A percentile compares a stretch with the other conserved stretches of the same genome.
These are phyloP conservation scores for Rhagoletis zephyria DNA, from an alignment of 1,140 invertebrate genomes.

Conservation along the genomic window DNA sequence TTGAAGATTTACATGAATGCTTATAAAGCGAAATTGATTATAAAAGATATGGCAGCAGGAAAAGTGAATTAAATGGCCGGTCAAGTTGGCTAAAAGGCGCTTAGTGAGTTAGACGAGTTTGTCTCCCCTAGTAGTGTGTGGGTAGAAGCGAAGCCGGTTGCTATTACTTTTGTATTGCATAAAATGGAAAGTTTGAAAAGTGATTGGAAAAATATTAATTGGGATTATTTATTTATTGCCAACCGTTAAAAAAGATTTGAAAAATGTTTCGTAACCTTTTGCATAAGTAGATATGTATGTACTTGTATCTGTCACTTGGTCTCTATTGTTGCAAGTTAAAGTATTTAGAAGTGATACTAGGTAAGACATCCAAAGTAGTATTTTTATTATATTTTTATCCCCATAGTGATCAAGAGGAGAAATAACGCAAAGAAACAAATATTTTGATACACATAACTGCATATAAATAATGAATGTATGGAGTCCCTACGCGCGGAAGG, in stretches of 20 bases:
- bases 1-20: conserved; percentile 44
- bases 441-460: no score
- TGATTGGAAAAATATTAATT: not conserved
- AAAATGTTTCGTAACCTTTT: no score
- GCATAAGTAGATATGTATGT: no score
- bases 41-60: conserved; percentile 34
- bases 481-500: no score
- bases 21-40: conserved; percentile 50
- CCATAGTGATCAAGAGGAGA: no score
- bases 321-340: no score
- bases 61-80: conserved; percentile 38
- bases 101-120: not conserved
- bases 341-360: no score
- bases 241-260: not conserved
- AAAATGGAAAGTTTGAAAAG: conserved; percentile 23
- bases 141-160: not conserved
- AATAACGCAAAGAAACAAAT: no score
- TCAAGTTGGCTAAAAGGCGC: conserved; percentile 12
- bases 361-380: no score
- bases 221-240: conserved; percentile 1
- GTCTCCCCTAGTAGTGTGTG: not conserved
- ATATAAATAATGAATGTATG: no score
- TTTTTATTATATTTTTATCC: no score
- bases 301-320: no score
- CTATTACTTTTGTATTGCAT: not conserved